A percentile compares a stretch with the other conserved stretches of the same genome.
phyloP scores from a whole-genome alignment of 2,797 vertebrate genomes.

The Todus mexicanus region DNA sequence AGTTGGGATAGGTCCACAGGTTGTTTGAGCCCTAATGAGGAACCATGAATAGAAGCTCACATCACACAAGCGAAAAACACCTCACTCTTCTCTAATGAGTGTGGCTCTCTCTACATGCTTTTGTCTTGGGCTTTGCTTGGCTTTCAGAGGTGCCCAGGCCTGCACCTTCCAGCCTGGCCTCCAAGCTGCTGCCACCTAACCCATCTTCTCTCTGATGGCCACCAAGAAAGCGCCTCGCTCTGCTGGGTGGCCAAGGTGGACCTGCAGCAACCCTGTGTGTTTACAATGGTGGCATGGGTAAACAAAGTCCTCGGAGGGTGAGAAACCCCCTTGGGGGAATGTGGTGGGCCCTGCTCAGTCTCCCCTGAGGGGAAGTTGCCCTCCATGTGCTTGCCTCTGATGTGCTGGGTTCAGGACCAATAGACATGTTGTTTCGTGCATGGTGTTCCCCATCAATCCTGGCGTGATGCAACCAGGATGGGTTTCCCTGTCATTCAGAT shows the following conservation, averaged over 20 bases:
- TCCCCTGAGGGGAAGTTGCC: not conserved
- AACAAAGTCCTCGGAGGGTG: not conserved
- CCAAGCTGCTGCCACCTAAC: not conserved
- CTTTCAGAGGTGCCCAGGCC: not conserved
- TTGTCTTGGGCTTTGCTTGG: not conserved
- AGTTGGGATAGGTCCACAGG: slow-evolving; percentile 39
- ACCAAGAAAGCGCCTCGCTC: not conserved
- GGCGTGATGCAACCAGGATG: not conserved
- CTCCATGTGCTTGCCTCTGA: not conserved
- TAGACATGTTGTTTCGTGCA: rapidly evolving
- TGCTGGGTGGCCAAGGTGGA: not conserved
- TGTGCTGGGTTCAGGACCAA: not conserved
- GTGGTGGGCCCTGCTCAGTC: not conserved
- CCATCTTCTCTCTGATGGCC: not conserved
- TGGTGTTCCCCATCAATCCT: not conserved
- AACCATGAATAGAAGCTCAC: slow-evolving; percentile 47
- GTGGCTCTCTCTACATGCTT: not conserved
- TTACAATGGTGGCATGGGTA: not conserved
- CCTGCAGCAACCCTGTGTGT: rapidly evolving
- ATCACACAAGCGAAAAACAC: slow-evolving; percentile 25
- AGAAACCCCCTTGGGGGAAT: not conserved
- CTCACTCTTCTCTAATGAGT: slow-evolving; percentile 35
- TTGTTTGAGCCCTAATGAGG: slow-evolving; percentile 67
- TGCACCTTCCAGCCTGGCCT: not conserved
- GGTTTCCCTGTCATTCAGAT: not conserved